These are phyloP conservation scores for Parascotia fuliginaria DNA, from an alignment of 2,888 invertebrate species.

Conservation along the genomic window DNA sequence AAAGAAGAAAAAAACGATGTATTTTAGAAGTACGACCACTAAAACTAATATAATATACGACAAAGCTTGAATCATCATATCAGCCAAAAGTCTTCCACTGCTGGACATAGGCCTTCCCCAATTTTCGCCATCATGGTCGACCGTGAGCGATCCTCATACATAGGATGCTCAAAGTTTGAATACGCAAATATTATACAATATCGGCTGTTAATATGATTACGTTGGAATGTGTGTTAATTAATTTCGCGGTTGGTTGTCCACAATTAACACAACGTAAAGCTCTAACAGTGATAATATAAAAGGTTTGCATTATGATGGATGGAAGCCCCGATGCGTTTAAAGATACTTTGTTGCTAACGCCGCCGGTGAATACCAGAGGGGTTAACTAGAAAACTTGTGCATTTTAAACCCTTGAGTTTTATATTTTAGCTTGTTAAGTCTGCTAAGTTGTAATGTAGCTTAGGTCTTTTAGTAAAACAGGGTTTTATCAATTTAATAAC, in stretches of 20 bases:
- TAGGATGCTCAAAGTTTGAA: background rate
- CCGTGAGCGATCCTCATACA: background rate
- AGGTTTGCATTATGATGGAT: constrained; percentile 30
- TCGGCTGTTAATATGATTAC: constrained; percentile 37
- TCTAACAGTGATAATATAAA: constrained; percentile 43
- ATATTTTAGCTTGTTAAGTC: too few species aligned
- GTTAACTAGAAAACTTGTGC: background rate
- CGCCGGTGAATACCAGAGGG: background rate
- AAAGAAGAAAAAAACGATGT: too few species aligned
- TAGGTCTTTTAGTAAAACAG: too few species aligned
- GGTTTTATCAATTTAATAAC: too few species aligned
- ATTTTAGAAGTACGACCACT: too few species aligned
- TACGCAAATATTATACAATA: too few species aligned
- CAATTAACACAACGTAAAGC: constrained; percentile 23
- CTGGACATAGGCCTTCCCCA: too few species aligned
- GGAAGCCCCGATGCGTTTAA: constrained; percentile 21
- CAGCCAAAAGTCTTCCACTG: too few species aligned
- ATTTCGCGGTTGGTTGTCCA: constrained; percentile 31
- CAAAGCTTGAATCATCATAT: too few species aligned
- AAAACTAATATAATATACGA: too few species aligned
- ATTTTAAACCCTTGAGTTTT: background rate
- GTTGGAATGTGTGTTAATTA: constrained; percentile 39
- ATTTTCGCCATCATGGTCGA: too few species aligned
- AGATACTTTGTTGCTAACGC: constrained; percentile 6
- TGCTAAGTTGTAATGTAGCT: too few species aligned